phyloP scores from a whole-genome alignment of 2,113 vertebrate genomes.

The Macheiramphus alcinus region DNA sequence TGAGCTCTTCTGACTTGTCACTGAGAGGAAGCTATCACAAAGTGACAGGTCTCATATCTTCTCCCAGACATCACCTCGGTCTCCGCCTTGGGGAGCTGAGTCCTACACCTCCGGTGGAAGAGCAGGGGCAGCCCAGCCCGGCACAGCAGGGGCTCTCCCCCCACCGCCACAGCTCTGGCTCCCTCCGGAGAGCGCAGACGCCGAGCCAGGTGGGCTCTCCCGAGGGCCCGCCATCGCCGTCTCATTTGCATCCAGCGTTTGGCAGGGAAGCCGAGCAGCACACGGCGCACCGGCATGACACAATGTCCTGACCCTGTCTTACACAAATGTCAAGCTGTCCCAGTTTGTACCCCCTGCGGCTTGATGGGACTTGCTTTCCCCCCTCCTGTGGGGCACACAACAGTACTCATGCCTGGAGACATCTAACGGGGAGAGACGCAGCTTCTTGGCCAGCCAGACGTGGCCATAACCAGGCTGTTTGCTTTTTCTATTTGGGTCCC shows the following conservation, averaged over 20 bases:
- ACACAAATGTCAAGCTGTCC: conserved; percentile 19
- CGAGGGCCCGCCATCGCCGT: not conserved
- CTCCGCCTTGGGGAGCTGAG: not conserved
- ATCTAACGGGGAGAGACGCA: not conserved
- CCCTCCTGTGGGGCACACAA: not conserved
- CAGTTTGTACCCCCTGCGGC: not conserved
- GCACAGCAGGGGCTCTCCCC: not conserved
- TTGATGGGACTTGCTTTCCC: not conserved
- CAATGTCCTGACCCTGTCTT: conserved; percentile 6
- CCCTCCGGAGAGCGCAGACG: not conserved
- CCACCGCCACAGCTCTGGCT: not conserved
- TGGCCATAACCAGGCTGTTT: not conserved
- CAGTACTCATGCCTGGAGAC: not conserved
- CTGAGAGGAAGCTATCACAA: not conserved
- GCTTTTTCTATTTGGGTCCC: not conserved
- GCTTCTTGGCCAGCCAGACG: not conserved
- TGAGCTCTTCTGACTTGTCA: not conserved
- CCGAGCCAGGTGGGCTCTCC: not conserved
- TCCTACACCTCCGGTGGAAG: not conserved
- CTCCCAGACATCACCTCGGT: not conserved
- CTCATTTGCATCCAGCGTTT: not conserved
- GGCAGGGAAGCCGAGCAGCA: not conserved
- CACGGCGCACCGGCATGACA: not conserved
- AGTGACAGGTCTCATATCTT: not conserved
- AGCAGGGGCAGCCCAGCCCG: rapidly evolving